Base-by-base conservation (phyloP, 2,113 vertebrate genomes). In the Saimiri boliviensis region DNA sequence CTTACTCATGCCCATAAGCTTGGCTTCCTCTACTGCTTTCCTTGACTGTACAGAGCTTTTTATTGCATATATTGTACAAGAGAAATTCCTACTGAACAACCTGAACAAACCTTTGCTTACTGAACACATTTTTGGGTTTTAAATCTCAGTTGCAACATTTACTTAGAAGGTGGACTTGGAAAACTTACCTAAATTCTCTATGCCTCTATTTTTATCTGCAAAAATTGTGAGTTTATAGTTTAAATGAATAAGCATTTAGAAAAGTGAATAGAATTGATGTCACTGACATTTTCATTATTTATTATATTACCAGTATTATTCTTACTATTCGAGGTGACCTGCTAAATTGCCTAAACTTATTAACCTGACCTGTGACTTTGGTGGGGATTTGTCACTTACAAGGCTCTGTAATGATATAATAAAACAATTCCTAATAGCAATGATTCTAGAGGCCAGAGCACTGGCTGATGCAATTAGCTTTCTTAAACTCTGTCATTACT, bases 1-100 rank as follows among this genome's bases (percentile, higher is more conserved):
- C 13, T 6, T 14, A 32, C 6, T 6, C 13, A 21, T 19, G 0
- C 1, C 21, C 3, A 5, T 19, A 74, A 1, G 7, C 56, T 40
- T 88, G 45, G 3, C 21, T 60, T 70, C 49, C 14, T 83, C 81
- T 47, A 21, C 16, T 66, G 25, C 7, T 40, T 68, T 73, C 27
- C 37, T 89, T 79, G 23, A 80, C 60, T 42, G 1, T 4, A 6
- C 30, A 21, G 3, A 25, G 3, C 9, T 54, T 71, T 81, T 79
- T 17, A 25, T 73, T 35, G 21, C 27, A 19, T 60, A 3, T 40
- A 7, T 12, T 40, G 10, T 47, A 21, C 0, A 4, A 16, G 5
- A 47, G 56, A 83, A 63, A 13, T 27, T 66, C 32, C 49, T 73
- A 23, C 16, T 8, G 37, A 80, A 58, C 25, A 77, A 8, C 32